Base-by-base conservation (phyloP, 2,888 invertebrate genomes). In the Pollenia amentaria region DNA sequence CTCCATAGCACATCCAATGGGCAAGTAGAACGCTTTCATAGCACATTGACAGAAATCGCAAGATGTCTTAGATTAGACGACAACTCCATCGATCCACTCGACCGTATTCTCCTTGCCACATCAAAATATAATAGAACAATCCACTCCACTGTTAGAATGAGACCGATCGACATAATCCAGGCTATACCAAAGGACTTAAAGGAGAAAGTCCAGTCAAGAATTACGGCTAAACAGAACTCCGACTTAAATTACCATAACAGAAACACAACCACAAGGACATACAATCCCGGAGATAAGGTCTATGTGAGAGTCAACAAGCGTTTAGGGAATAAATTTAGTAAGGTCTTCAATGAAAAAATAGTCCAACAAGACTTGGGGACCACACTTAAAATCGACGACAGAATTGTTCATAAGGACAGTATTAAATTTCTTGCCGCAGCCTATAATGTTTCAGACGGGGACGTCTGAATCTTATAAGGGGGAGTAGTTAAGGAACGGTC, bases 281-380 rank as follows among this genome's bases (percentile, higher is more conserved):
- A 57, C 18, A 12, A 18, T 40, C 70, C 70, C 10, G 40, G 70
- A n/a, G n/a, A n/a, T n/a, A n/a, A n/a, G 38, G 55, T 70, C 38
- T 46, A 44, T 21, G 72, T 57, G 21, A 57, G 16, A 57, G 42
- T 7, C 44, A n/a, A n/a, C n/a, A n/a, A n/a, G n/a, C n/a, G n/a
- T n/a, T n/a, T n/a, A n/a, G n/a, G n/a, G n/a, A n/a, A 73, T 21
- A 46, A 73, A 57, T 60, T 73, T 46, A 73, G n/a, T 57, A 73
- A 73, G 12, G 60, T 46, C 14, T 73, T 46, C 46, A 29, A 38
- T 12, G 57, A 73, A 40, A 73, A 16, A 44, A 46, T 46, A 21
- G 46, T 73, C 12, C 72, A 73, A 11, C 21, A 60, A 18, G 16
- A 55, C 57, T 57, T 72, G 46, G 79, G 69, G 12, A 16, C 70